These are phyloP conservation scores for Ostrea denselamellosa DNA, from an alignment of 1,140 invertebrate genomes.

Conservation along the genomic window DNA sequence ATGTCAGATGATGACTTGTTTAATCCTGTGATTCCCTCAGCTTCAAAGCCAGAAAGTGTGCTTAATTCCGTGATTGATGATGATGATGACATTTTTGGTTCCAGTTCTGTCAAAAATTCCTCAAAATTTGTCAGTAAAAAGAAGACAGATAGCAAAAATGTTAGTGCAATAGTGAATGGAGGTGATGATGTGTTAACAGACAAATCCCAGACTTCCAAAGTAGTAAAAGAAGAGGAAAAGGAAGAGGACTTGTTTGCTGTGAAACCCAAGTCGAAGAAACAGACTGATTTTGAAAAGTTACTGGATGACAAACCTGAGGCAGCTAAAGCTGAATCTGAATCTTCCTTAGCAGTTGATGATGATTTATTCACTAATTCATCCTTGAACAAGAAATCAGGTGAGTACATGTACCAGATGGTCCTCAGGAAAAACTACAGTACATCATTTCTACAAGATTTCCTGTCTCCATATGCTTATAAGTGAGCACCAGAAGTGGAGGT, in stretches of 20 bases:
- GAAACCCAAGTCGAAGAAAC: slow-evolving; percentile 53
- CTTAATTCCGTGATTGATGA: slow-evolving; percentile 1
- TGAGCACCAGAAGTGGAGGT: slow-evolving; percentile 19
- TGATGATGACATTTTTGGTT: slow-evolving; percentile 58
- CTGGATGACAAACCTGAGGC: slow-evolving; percentile 32
- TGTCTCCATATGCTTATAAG: too few relatives aligned
- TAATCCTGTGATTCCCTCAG: slow-evolving; percentile 41
- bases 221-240: slow-evolving; percentile 62
- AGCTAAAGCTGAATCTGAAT: not conserved
- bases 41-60: slow-evolving; percentile 26
- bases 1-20: slow-evolving; percentile 61
- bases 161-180: slow-evolving; percentile 41
- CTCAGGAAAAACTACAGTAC: too few relatives aligned
- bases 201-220: slow-evolving; percentile 24
- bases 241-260: slow-evolving; percentile 65
- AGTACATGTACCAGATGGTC: not conserved
- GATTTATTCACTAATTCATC: slow-evolving; percentile 58
- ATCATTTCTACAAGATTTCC: too few relatives aligned
- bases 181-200: slow-evolving; percentile 55
- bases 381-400: slow-evolving; percentile 40
- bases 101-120: slow-evolving; percentile 43
- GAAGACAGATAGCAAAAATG: slow-evolving; percentile 40
- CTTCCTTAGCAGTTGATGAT: slow-evolving; percentile 39
- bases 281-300: slow-evolving; percentile 63
- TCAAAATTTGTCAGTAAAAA: slow-evolving; percentile 38